Evolutionary conservation across 2,797 vertebrate genomes (phyloP).

Genomic region (Microctenopoma lineatum): DNA sequence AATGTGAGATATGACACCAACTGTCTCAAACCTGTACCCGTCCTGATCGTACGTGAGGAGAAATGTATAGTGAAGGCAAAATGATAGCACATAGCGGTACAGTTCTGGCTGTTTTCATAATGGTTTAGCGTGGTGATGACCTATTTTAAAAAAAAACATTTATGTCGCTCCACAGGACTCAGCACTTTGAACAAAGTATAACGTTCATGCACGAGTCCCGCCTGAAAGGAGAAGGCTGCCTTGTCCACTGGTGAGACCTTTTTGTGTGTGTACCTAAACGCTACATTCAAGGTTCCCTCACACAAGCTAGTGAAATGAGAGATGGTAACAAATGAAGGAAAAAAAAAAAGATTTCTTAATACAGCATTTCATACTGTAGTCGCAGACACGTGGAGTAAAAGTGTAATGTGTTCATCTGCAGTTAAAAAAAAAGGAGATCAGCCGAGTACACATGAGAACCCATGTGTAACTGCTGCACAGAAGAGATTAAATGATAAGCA

Average conservation of each 20-base stretch:
- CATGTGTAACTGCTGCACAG: slow-evolving; percentile 59
- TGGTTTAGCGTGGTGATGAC: slow-evolving; percentile 14
- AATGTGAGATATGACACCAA: slow-evolving; percentile 41
- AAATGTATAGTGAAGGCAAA: slow-evolving; percentile 8
- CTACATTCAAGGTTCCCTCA: slow-evolving; percentile 1
- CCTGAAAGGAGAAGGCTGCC: slow-evolving; percentile 90
- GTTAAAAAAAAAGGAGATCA: slow-evolving; percentile 17
- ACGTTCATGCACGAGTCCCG: slow-evolving; percentile 94
- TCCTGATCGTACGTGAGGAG: slow-evolving; percentile 53
- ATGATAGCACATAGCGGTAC: slow-evolving; percentile 2
- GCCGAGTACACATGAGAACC: slow-evolving; percentile 36
- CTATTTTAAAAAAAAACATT: slow-evolving; percentile 24
- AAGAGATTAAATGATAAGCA: slow-evolving; percentile 65
- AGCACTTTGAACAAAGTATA: slow-evolving; percentile 96
- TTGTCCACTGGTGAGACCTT: slow-evolving; percentile 92
- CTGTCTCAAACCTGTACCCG: slow-evolving; percentile 51
- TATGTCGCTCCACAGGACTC: slow-evolving; percentile 81
- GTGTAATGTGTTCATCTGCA: slow-evolving; percentile 9
- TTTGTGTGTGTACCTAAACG: not conserved
- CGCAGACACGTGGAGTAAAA: not conserved
- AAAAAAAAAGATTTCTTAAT: not conserved
- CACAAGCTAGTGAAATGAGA: not conserved
- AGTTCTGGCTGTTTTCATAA: slow-evolving; percentile 3
- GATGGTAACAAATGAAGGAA: not conserved
- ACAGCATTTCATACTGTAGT: not conserved